Evolutionary conservation across 2,113 vertebrate species (phyloP).

Genomic region (Parus major): DNA sequence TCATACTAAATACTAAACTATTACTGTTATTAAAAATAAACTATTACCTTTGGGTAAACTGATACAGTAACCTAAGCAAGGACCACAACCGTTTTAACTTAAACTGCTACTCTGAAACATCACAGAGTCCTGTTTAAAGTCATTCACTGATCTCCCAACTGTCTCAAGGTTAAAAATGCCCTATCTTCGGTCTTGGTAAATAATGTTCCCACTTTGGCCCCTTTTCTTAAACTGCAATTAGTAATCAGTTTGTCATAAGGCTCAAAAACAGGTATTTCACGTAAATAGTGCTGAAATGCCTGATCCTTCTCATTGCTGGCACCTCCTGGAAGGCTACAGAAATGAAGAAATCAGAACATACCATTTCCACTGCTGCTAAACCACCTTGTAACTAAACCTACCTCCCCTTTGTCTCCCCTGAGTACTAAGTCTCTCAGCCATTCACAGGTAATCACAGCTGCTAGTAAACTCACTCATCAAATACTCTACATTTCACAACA

Average conservation of each 20-base stretch:
- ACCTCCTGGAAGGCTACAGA: not conserved
- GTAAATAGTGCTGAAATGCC: not conserved
- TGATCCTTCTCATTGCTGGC: not conserved
- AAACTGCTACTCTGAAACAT: not conserved
- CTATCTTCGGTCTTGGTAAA: not conserved
- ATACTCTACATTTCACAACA: not conserved
- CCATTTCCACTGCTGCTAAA: not conserved
- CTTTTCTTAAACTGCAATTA: not conserved
- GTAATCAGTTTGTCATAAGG: not conserved
- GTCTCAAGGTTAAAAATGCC: accelerated
- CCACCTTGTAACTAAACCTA: not conserved
- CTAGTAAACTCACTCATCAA: not conserved
- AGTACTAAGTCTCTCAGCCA: not conserved
- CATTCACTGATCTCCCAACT: not conserved
- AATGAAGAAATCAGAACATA: not conserved
- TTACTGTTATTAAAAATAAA: not conserved
- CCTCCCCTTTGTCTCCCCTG: not conserved
- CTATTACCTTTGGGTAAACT: not conserved
- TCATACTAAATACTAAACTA: not conserved
- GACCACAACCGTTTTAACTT: not conserved
- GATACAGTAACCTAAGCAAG: not conserved
- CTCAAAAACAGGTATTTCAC: not conserved
- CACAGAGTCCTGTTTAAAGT: not conserved
- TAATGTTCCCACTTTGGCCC: not conserved
- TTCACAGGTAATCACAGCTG: not conserved